phyloP scores from a whole-genome alignment of 2,113 vertebrate species.

The Lagenorhynchus albirostris region DNA sequence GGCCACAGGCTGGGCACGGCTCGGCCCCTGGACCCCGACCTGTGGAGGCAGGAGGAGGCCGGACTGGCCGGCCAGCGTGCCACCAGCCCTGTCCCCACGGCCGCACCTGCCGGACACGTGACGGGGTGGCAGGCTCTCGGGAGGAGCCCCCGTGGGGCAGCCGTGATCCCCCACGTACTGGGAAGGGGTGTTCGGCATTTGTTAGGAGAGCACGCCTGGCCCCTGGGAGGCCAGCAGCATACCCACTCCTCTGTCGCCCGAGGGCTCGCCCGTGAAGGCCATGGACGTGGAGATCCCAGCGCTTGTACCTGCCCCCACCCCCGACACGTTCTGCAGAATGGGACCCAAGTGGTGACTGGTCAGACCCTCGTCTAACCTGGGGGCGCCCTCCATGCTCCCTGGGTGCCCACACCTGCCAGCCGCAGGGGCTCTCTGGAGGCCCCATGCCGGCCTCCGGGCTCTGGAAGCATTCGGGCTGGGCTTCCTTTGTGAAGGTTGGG shows the following conservation, averaged over 20 bases:
- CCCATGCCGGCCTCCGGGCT: background rate
- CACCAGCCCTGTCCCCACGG: background rate
- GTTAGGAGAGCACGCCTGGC: accelerated
- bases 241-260: accelerated
- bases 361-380: background rate
- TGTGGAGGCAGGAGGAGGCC: background rate
- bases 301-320: background rate
- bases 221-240: background rate
- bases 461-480: background rate
- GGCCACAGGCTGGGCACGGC: too few species aligned
- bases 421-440: accelerated
- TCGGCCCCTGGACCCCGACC: accelerated
- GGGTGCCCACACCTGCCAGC: too few species aligned
- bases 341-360: background rate
- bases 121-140: background rate
- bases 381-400: background rate
- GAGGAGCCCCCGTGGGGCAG: background rate
- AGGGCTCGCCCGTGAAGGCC: background rate
- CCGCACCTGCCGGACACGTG: accelerated
- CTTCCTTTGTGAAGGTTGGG: background rate
- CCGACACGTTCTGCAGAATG: background rate
- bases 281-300: background rate
- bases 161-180: background rate
- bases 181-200: background rate
- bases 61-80: accelerated